phyloP scores from a whole-genome alignment of 2,113 vertebrate genomes.

The Dipodomys spectabilis region DNA sequence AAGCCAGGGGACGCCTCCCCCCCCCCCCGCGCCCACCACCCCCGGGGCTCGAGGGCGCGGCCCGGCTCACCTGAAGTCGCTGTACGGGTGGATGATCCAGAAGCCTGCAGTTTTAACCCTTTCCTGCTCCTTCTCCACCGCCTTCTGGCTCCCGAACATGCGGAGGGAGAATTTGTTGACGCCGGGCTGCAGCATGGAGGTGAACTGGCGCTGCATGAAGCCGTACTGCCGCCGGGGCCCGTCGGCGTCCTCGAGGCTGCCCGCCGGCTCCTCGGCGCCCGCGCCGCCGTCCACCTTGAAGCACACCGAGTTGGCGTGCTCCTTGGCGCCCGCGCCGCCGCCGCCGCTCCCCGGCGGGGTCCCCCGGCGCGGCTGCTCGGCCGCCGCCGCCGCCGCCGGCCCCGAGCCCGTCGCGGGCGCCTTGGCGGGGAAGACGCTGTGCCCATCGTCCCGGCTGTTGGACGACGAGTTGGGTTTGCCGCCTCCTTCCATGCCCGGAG shows the following conservation, averaged over 20 bases:
- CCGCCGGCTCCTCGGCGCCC: constrained; percentile 89
- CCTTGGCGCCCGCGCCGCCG: constrained; percentile 88
- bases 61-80: constrained; percentile 97
- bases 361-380: constrained; percentile 82
- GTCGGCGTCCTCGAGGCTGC: constrained; percentile 92
- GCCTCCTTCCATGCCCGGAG: constrained; percentile 89
- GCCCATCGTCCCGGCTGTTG: constrained; percentile 92
- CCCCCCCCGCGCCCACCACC: neutral
- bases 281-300: constrained; percentile 93
- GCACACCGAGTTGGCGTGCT: constrained; percentile 96
- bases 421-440: constrained; percentile 82
- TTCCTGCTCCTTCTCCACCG: constrained; percentile 99
- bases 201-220: constrained; percentile 98
- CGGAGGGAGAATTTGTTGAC: constrained; percentile 99
- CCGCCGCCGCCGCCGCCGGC: constrained; percentile 66
- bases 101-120: constrained; percentile 98
- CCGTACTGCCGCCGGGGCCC: constrained; percentile 91
- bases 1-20: neutral
- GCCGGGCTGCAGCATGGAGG: constrained; percentile 98
- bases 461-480: constrained; percentile 94
- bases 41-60: neutral
- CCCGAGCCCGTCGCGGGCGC: constrained; percentile 77
- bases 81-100: constrained; percentile 99
- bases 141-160: constrained; percentile 99
- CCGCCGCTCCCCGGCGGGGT: constrained; percentile 81